phyloP scores from a whole-genome alignment of 2,797 vertebrate species.

The Balearica regulorum region DNA sequence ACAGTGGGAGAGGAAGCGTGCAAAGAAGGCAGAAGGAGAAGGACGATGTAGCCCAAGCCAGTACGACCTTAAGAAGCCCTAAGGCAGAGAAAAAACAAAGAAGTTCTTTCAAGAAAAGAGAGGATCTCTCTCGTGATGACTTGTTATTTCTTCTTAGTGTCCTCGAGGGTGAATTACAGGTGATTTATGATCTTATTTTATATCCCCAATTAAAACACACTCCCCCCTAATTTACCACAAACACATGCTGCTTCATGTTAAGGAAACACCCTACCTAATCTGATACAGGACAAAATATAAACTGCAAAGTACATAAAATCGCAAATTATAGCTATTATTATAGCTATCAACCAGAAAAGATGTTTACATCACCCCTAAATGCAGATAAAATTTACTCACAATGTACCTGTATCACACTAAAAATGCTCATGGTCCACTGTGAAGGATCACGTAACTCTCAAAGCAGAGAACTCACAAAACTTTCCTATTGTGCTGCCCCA shows the following conservation, averaged over 20 bases:
- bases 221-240: background rate
- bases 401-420: background rate
- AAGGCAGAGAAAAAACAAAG: constrained; percentile 58
- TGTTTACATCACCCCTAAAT: background rate
- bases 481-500: background rate
- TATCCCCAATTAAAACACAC: background rate
- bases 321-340: background rate
- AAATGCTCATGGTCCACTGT: background rate
- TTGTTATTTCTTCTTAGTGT: constrained; percentile 93
- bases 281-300: background rate
- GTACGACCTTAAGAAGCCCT: constrained; percentile 73
- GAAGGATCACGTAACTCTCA: background rate
- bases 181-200: constrained; percentile 63
- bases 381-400: background rate
- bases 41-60: constrained; percentile 69
- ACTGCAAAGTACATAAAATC: background rate
- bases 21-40: constrained; percentile 67
- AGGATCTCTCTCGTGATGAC: constrained; percentile 92
- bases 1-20: constrained; percentile 33
- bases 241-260: background rate
- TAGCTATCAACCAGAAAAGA: background rate
- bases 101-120: constrained; percentile 72
- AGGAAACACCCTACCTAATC: background rate
- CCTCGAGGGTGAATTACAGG: constrained; percentile 96
- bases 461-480: background rate